Base-by-base conservation (phyloP, 2,113 vertebrate species). In the Bettongia penicillata region DNA sequence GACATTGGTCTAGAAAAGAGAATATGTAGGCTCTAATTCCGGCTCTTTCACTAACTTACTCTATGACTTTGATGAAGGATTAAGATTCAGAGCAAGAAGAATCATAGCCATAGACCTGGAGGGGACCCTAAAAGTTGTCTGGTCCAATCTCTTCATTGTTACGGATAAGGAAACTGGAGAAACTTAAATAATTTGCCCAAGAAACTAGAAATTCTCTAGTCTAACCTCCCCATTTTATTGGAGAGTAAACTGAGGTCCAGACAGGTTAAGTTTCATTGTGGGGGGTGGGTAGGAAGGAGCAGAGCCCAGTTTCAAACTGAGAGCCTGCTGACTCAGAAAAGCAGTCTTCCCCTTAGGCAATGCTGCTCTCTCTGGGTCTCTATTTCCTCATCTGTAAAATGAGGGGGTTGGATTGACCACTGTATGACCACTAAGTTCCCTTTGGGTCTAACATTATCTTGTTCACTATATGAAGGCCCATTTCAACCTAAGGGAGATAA, bases 341-440 rank as follows among this genome's bases (percentile, higher is more conserved):
- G 37, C 37, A 77, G 8, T 19, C 37, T 84, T 84, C 6, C n/a
- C 68, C n/a, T 84, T n/a, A 84, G 68, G 37, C n/a, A 77, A 77
- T n/a, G 31, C 61, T 43, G 0, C 48, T 48, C 50, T 96, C 57
- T 89, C 61, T 91, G 92, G n/a, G 16, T 89, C 47, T 96, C 90
- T 3, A 12, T 14, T 91, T 51, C 28, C 22, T 68, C 2, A 3
- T 93, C 51, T 91, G 2, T 43, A 37, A 94, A 93, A n/a, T 23
- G 8, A 51, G 49, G 0, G 0, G 0, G 0, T 1, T 24, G n/a
- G 47, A 6, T 3, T 7, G 50, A 53, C 91, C 25, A 2, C 19
- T 43, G 22, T 19, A 43, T 84, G 68, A 57, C 47, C 19, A 77
- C 47, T 84, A 43, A 19, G 51, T 14, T 26, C 49, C 25, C 48